Base-by-base conservation (phyloP, 1,140 invertebrate species). In the Doryteuthis pealeii region DNA sequence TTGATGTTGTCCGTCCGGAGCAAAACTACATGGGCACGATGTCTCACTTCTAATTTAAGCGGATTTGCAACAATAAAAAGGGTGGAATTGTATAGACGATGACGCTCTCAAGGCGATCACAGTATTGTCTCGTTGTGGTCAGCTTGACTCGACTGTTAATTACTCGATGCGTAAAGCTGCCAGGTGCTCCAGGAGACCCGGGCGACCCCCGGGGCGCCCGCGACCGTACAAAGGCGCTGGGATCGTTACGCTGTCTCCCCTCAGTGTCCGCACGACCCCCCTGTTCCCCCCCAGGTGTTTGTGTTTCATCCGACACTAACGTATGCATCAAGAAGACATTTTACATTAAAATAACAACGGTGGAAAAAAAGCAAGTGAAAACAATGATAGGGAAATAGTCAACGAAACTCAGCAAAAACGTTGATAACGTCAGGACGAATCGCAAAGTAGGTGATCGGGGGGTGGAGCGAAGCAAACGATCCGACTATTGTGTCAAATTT, bases 281-380 rank as follows among this genome's bases (percentile, higher is more conserved):
- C 26, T 62, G 26, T 62, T 62, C 35, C 10, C 35, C 35, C 54
- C 54, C 54, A 62, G 54, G 54, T 62, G 54, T 62, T 62, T 62
- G 54, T 62, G 54, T 62, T 62, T 62, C 54, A 62, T 62, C 54
- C 54, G 54, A 62, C 54, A 62, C 54, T 18, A 62, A 62, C 54
- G 18, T 62, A 62, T 62, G 54, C 54, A 62, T 22, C 54, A 62
- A 18, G 54, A 62, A n/a, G 5, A 28, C 6, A 15, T 28, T 28
- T 5, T 62, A 22, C 22, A 62, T 62, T 62, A 28, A 62, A 62
- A 62, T 62, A 22, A 62, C 54, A 62, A 62, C 54, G 54, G 54
- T 62, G 54, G 6, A 22, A 15, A 22, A 49, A 22, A 22, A 49
- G 45, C 12, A 49, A 49, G 45, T 49, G 45, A 22, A 49, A 22